phyloP scores from a whole-genome alignment of 92 coral and sea anemone species.

The Palythoa caribaeorum region DNA sequence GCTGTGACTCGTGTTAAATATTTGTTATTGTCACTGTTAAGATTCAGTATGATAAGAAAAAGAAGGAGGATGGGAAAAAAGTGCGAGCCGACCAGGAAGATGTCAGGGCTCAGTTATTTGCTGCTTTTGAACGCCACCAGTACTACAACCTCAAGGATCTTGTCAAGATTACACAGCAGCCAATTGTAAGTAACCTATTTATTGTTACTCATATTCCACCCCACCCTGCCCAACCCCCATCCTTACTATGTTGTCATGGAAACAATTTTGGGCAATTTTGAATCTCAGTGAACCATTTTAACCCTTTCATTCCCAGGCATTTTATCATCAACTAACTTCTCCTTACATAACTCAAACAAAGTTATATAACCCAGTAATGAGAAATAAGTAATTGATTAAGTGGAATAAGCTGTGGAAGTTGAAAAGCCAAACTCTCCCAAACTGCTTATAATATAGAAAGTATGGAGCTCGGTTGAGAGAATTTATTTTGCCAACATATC shows the following conservation, averaged over 20 bases:
- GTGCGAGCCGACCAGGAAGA: constrained; percentile 92
- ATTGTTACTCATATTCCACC: not conserved
- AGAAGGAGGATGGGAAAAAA: constrained; percentile 96
- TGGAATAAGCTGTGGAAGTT: too few relatives aligned
- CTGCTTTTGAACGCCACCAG: constrained; percentile 99
- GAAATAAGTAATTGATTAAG: too few relatives aligned
- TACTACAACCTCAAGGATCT: constrained; percentile 95
- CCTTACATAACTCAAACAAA: too few relatives aligned
- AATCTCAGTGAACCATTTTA: too few relatives aligned
- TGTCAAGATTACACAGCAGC: constrained; percentile 93
- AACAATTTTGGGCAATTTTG: not conserved
- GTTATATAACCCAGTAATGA: too few relatives aligned
- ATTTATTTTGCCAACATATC: too few relatives aligned
- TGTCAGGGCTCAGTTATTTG: constrained; percentile 90
- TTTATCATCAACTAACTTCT: too few relatives aligned
- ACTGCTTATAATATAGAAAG: too few relatives aligned
- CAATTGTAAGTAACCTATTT: constrained; percentile 74
- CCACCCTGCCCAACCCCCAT: too few relatives aligned
- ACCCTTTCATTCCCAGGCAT: not conserved
- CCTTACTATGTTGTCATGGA: not conserved
- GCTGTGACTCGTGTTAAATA: not conserved
- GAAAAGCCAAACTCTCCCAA: too few relatives aligned
- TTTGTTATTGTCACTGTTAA: constrained; percentile 31
- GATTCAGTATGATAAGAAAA: constrained; percentile 93
- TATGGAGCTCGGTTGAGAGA: too few relatives aligned